These are phyloP conservation scores for Carassius carassius DNA, from an alignment of 2,113 vertebrate species.

Conservation along the genomic window DNA sequence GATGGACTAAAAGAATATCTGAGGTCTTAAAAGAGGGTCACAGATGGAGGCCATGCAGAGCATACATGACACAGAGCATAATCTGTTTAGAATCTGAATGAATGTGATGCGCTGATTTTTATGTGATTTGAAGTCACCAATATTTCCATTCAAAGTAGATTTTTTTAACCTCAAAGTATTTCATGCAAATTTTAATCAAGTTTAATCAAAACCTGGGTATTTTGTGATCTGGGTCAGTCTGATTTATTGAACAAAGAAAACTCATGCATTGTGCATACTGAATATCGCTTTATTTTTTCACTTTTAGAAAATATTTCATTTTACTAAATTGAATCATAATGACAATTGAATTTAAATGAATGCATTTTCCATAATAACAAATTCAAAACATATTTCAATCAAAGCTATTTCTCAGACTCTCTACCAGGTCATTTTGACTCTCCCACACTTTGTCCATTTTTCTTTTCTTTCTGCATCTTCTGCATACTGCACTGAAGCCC, in stretches of 20 bases:
- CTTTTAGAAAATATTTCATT: background rate
- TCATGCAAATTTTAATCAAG: background rate
- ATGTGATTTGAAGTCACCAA: conserved; percentile 5
- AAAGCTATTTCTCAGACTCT: conserved; percentile 76
- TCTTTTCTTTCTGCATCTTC: conserved; percentile 80
- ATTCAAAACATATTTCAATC: background rate
- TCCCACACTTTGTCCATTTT: conserved; percentile 83
- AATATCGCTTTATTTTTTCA: no score
- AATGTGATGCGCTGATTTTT: background rate
- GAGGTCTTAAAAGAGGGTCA: conserved; percentile 22
- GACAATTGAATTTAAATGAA: background rate
- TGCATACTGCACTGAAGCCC: conserved; percentile 82
- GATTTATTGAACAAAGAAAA: background rate
- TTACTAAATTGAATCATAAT: background rate
- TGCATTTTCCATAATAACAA: background rate
- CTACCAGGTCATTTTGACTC: conserved; percentile 86
- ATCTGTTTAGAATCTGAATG: conserved; percentile 24
- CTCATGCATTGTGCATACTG: background rate
- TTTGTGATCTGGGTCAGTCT: background rate
- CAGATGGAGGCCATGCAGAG: background rate
- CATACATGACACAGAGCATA: conserved; percentile 11
- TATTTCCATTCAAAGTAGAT: conserved; percentile 5
- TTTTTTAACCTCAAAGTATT: conserved; percentile 21
- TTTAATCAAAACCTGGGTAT: conserved; percentile 6
- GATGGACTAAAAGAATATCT: conserved; percentile 19